Conservation (phyloP, 2,797 vertebrate genomes). For the Pogonophryne albipinna region DNA sequence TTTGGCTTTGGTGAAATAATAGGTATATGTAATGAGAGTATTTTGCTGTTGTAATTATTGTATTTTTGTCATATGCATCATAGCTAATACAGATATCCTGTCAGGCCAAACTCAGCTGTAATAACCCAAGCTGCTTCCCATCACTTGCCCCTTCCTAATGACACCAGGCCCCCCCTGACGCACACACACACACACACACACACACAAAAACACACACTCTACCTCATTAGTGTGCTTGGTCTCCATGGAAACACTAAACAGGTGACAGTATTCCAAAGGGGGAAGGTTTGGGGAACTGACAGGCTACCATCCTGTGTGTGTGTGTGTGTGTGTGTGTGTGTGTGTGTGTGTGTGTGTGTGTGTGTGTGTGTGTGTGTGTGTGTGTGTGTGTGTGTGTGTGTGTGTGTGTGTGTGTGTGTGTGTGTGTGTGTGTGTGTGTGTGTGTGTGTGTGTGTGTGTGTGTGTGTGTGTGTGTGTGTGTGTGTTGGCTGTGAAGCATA, state of each 20-base stretch:
- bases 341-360: constrained; percentile 4
- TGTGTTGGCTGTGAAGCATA: constrained; percentile 60
- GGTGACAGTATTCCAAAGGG: constrained; percentile 70
- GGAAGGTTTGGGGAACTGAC: constrained; percentile 68
- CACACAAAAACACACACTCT: constrained; percentile 55
- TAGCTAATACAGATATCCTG: constrained; percentile 5
- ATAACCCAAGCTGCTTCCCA: constrained; percentile 46
- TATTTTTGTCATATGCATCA: background rate
- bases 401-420: constrained; percentile 29
- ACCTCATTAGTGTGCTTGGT: constrained; percentile 82
- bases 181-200: constrained; percentile 1
- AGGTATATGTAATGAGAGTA: background rate
- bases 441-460: constrained; percentile 23
- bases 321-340: constrained; percentile 35
- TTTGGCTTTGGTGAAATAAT: background rate
- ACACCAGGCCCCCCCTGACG: constrained; percentile 32
- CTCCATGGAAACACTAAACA: constrained; percentile 85
- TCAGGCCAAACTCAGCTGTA: constrained; percentile 25
- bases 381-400: constrained; percentile 19
- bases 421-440: constrained; percentile 3
- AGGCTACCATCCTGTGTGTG: constrained; percentile 48
- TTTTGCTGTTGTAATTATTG: constrained; percentile 11
- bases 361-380: constrained; percentile 18
- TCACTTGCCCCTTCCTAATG: constrained; percentile 57
- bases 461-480: constrained; percentile 21